A percentile compares a stretch with the other conserved stretches of the same genome.
These are phyloP conservation scores for Chelonia mydas DNA, from an alignment of 2,797 vertebrate species.

Conservation along the genomic window DNA sequence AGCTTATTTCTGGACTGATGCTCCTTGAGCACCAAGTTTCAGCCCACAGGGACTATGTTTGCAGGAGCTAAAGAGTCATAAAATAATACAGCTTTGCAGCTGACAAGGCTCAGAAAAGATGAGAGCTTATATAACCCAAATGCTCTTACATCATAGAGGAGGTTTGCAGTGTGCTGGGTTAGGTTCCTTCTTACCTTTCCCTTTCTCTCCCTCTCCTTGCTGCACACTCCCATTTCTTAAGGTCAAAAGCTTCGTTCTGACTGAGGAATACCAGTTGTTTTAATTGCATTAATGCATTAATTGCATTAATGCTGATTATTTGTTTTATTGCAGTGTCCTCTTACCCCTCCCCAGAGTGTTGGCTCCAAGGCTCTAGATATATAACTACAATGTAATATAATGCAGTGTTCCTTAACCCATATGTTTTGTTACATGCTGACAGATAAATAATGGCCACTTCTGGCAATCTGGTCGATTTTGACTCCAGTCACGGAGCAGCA, in stretches of 20 bases:
- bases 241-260: not conserved
- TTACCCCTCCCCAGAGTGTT: not conserved
- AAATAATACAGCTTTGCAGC: not conserved
- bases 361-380: not conserved
- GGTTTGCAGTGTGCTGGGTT: not conserved
- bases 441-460: constrained; percentile 55
- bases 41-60: not conserved
- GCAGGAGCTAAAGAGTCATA: not conserved
- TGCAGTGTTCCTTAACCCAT: not conserved
- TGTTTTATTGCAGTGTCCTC: not conserved
- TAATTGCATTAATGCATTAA: not conserved
- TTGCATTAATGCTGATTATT: not conserved
- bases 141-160: not conserved
- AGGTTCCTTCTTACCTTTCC: not conserved
- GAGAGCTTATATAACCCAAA: not conserved
- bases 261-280: not conserved
- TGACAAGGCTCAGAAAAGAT: not conserved
- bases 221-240: not conserved
- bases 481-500: constrained; percentile 40
- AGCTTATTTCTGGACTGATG: not conserved
- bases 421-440: constrained; percentile 35
- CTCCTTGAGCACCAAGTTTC: not conserved
- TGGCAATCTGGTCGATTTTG: constrained; percentile 60
- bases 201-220: not conserved
- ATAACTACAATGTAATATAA: not conserved